A percentile compares a stretch with the other conserved stretches of the same genome.
phyloP scores from a whole-genome alignment of 1,140 invertebrate genomes.

The Brachionus calyciflorus region DNA sequence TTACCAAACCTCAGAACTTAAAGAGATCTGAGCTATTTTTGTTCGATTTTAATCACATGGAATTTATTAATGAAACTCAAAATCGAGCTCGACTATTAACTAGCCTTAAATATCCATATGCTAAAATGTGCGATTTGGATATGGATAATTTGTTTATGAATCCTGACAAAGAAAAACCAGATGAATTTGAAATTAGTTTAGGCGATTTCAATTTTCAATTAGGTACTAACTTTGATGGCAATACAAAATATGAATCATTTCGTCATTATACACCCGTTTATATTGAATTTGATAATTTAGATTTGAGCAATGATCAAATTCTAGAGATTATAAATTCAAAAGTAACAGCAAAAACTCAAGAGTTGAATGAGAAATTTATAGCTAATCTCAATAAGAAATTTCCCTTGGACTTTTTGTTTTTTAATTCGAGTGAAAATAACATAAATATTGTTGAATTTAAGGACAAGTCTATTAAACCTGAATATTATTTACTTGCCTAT shows the following conservation, averaged over 20 bases:
- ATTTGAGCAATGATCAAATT: not conserved
- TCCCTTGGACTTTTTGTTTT: constrained; percentile 22
- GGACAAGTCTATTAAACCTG: not conserved
- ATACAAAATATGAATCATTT: not conserved
- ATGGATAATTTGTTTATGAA: not conserved
- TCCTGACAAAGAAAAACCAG: no score
- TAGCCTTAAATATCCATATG: not conserved
- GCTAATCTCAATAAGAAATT: not conserved
- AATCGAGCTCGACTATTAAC: not conserved
- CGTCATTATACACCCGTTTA: not conserved
- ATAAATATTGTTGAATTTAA: not conserved
- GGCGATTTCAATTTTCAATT: not conserved
- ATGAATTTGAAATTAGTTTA: not conserved
- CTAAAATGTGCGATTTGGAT: constrained; percentile 12
- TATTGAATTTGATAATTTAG: not conserved
- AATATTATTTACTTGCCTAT: not conserved
- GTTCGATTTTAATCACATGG: not conserved
- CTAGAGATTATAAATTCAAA: no score
- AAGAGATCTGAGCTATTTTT: not conserved
- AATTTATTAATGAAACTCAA: not conserved
- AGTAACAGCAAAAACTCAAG: not conserved
- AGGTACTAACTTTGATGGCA: not conserved
- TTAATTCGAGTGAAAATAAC: not conserved
- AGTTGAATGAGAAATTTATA: not conserved
- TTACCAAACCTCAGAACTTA: not conserved